phyloP scores from a whole-genome alignment of 1,140 invertebrate species.

The Melipona quadrifasciata region DNA sequence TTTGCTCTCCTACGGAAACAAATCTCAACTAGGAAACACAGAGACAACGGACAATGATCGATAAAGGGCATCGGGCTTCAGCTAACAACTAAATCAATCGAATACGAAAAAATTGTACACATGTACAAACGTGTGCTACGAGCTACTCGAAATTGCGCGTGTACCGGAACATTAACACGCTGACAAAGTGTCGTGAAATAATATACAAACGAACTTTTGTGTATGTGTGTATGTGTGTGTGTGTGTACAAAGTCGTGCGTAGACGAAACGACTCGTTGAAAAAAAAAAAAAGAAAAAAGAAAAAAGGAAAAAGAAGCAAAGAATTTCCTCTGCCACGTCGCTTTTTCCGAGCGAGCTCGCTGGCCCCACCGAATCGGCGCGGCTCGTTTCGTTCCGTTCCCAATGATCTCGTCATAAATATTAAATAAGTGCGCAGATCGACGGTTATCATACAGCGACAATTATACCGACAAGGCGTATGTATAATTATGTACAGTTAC shows the following conservation, averaged over 20 bases:
- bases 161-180: background rate
- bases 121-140: conserved; percentile 15
- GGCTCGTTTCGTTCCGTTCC: background rate
- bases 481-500: conserved; percentile 68
- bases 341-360: conserved; percentile 33
- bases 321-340: background rate
- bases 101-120: conserved; percentile 3
- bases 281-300: no score
- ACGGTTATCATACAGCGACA: conserved; percentile 58
- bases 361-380: background rate
- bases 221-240: no score
- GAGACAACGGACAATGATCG: background rate
- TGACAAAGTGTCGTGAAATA: background rate
- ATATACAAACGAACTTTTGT: background rate
- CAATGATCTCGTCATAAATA: conserved; percentile 50
- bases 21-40: background rate
- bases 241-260: no score
- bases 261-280: no score
- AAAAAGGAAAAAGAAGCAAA: no score
- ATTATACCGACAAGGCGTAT: conserved; percentile 67
- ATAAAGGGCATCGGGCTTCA: background rate
- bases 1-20: background rate
- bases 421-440: conserved; percentile 61
- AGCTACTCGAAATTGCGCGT: background rate
- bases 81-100: background rate